phyloP scores from a whole-genome alignment of 2,797 vertebrate genomes.

The Rhinoraja longicauda region DNA sequence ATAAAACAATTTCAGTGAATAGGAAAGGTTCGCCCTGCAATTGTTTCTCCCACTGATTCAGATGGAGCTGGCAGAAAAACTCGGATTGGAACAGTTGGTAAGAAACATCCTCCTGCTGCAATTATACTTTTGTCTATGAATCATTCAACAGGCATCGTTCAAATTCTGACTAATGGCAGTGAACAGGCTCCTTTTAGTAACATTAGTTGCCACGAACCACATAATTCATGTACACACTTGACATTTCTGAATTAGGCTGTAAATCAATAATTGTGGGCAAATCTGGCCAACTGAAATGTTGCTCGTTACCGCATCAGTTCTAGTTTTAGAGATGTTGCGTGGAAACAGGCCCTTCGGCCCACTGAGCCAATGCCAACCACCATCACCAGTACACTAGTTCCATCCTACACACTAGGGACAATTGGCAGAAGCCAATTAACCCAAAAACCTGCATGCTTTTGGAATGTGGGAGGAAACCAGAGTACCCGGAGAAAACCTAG shows the following conservation, averaged over 20 bases:
- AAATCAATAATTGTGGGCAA: not conserved
- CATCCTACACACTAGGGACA: too few species aligned
- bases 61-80: not conserved
- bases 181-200: not conserved
- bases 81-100: not conserved
- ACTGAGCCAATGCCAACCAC: too few species aligned
- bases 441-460: too few species aligned
- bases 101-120: not conserved
- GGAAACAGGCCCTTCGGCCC: too few species aligned
- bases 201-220: slow-evolving; percentile 5
- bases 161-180: not conserved
- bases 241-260: not conserved
- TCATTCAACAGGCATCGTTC: not conserved
- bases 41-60: not conserved
- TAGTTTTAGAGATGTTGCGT: too few species aligned
- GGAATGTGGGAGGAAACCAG: too few species aligned
- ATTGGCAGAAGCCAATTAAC: too few species aligned
- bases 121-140: not conserved
- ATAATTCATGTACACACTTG: slow-evolving; percentile 23
- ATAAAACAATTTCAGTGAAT: too few species aligned
- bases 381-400: too few species aligned
- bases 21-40: not conserved
- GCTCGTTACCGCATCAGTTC: not conserved
- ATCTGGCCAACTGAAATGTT: not conserved
- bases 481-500: too few species aligned